These are phyloP conservation scores for Drosophila anomelani DNA, from an alignment of 2,888 invertebrate species.

Conservation along the genomic window DNA sequence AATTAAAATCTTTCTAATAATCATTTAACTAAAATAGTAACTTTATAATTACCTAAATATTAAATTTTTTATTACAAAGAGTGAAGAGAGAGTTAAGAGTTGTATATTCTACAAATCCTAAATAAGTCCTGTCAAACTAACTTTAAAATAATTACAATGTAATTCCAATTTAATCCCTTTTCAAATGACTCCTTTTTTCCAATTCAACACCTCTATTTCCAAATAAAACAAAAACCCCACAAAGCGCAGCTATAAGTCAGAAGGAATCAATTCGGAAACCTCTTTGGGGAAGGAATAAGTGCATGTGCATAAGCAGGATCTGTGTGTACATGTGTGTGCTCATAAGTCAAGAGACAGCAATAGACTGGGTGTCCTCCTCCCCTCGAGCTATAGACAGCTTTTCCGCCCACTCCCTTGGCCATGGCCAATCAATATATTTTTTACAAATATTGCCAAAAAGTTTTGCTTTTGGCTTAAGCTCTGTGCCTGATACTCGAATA, in stretches of 20 bases:
- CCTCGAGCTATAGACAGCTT: not conserved
- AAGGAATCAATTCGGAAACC: constrained; percentile 52
- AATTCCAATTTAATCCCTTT: not conserved
- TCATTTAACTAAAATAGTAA: not conserved
- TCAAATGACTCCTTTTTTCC: not conserved
- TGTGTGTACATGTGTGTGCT: constrained; percentile 33
- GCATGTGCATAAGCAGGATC: constrained; percentile 71
- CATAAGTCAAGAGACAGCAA: constrained; percentile 30
- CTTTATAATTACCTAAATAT: too few relatives aligned
- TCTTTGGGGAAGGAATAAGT: constrained; percentile 75
- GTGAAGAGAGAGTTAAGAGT: too few relatives aligned
- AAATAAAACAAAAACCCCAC: not conserved
- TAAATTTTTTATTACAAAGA: too few relatives aligned
- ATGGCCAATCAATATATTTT: constrained; percentile 79
- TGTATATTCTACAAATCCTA: not conserved
- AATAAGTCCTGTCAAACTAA: too few relatives aligned
- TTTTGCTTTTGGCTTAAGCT: constrained; percentile 72
- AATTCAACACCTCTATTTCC: not conserved
- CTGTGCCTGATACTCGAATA: constrained; percentile 62
- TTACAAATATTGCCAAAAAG: constrained; percentile 80
- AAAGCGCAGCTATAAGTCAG: not conserved
- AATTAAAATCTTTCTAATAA: not conserved
- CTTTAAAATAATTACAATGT: not conserved
- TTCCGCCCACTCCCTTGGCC: constrained; percentile 44
- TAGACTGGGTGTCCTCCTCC: not conserved